phyloP scores from a whole-genome alignment of 2,888 invertebrate genomes.

The Galerucella pusilla region DNA sequence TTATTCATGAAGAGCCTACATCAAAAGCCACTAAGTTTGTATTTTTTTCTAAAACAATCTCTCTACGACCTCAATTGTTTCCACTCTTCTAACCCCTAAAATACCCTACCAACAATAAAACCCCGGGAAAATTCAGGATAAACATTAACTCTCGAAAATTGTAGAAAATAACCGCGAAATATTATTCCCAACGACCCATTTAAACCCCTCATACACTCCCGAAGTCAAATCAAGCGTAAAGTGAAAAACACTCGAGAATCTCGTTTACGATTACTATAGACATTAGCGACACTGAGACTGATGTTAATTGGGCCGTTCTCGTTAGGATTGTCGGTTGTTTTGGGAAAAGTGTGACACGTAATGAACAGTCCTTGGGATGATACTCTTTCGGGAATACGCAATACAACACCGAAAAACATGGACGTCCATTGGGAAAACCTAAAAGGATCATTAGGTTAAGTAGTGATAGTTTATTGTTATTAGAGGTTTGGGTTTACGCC shows the following conservation, averaged over 20 bases:
- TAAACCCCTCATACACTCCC: conserved; percentile 9
- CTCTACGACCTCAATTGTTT: not conserved
- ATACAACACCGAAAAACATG: conserved; percentile 17
- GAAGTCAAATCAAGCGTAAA: conserved; percentile 31
- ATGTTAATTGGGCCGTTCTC: conserved; percentile 44
- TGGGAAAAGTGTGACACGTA: conserved; percentile 40
- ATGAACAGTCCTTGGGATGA: conserved; percentile 37
- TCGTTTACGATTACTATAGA: conserved; percentile 44
- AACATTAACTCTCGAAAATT: not conserved
- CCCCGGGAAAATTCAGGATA: not conserved
- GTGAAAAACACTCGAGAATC: conserved; percentile 44
- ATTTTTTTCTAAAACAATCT: not conserved
- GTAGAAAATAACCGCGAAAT: conserved; percentile 20
- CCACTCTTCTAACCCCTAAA: not conserved
- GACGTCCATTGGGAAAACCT: conserved; percentile 1
- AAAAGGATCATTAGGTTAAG: not conserved
- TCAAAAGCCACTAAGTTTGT: too few relatives aligned
- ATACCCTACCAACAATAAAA: not conserved
- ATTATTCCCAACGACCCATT: conserved; percentile 19
- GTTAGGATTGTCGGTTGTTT: conserved; percentile 43
- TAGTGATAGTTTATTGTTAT: not conserved
- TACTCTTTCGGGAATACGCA: conserved; percentile 31
- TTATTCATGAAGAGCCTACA: not conserved
- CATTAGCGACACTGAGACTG: conserved; percentile 44
- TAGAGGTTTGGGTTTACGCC: not conserved